Evolutionary conservation across 2,888 invertebrate genomes (phyloP).

Genomic region (Caenorhabditis becei): DNA sequence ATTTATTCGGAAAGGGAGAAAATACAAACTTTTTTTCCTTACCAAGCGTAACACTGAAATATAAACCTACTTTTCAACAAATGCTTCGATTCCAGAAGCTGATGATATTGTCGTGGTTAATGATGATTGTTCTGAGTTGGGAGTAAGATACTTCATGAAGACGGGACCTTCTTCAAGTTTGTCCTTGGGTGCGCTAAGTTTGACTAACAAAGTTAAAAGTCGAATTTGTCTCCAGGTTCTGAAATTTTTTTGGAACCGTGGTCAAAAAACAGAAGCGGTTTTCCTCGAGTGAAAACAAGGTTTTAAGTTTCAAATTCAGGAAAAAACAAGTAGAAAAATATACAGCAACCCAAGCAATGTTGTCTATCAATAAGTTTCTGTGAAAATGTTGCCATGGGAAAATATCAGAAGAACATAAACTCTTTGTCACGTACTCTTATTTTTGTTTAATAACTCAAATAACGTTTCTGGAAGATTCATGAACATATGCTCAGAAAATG

Average conservation of each 20-base stretch:
- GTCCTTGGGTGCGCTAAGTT: background rate
- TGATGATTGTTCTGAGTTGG: slow-evolving; percentile 7
- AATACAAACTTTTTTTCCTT: too few species aligned
- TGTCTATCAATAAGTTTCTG: slow-evolving; percentile 5
- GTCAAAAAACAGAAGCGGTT: background rate
- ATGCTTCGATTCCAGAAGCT: background rate
- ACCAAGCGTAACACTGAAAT: background rate
- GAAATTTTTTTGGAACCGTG: background rate
- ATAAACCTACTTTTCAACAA: slow-evolving; percentile 11
- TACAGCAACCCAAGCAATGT: background rate
- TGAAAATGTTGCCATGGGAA: slow-evolving; percentile 39
- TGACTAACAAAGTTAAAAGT: slow-evolving; percentile 8
- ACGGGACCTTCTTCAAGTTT: slow-evolving; percentile 1
- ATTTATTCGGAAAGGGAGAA: too few species aligned
- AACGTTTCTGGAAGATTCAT: background rate
- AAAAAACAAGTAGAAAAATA: slow-evolving; percentile 8
- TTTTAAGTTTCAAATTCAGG: background rate
- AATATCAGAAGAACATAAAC: background rate
- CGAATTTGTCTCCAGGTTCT: slow-evolving; percentile 9
- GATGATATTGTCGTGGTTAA: slow-evolving; percentile 16
- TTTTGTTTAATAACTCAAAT: background rate
- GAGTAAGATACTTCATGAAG: slow-evolving; percentile 24
- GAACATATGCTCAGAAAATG: background rate
- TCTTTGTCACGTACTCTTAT: background rate
- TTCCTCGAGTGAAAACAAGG: background rate